These are phyloP conservation scores for Limnephilus rhombicus DNA, from an alignment of 2,888 invertebrate genomes.

Conservation along the genomic window DNA sequence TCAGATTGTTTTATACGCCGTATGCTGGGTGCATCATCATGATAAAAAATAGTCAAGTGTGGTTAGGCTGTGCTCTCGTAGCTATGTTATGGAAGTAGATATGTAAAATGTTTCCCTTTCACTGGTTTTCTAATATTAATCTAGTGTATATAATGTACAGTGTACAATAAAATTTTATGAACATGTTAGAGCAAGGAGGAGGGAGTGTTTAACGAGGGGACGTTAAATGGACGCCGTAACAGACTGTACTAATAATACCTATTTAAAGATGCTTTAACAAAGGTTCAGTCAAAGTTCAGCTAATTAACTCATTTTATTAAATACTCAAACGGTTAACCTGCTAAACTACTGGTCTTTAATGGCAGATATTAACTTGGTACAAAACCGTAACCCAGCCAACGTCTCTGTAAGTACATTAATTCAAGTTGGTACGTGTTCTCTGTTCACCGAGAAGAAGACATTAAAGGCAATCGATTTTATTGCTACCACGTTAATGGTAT, in stretches of 20 bases:
- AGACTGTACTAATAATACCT: slow-evolving; percentile 17
- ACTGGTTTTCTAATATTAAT: not conserved
- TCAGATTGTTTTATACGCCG: not conserved
- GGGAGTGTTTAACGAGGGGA: not conserved
- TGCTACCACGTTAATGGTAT: not conserved
- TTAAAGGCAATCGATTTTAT: not conserved
- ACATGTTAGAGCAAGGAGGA: not conserved
- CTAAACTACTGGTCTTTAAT: slow-evolving; percentile 4
- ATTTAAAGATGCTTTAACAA: slow-evolving; percentile 19
- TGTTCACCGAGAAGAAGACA: not conserved
- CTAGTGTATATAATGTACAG: not conserved
- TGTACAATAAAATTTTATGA: not conserved
- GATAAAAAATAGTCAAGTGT: not conserved
- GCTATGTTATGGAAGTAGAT: not conserved
- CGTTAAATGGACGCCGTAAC: slow-evolving; percentile 9
- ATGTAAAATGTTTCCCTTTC: not conserved
- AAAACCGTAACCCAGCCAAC: not conserved
- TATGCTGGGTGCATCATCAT: not conserved
- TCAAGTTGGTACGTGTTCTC: not conserved
- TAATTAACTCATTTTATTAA: slow-evolving; percentile 24
- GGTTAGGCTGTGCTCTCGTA: not conserved
- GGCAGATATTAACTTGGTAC: not conserved
- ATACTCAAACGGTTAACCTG: slow-evolving; percentile 11
- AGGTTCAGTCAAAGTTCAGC: slow-evolving; percentile 20
- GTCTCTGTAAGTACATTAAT: not conserved